Conservation (phyloP, 2,888 invertebrate species). For the Omphaloscelis lunosa region DNA sequence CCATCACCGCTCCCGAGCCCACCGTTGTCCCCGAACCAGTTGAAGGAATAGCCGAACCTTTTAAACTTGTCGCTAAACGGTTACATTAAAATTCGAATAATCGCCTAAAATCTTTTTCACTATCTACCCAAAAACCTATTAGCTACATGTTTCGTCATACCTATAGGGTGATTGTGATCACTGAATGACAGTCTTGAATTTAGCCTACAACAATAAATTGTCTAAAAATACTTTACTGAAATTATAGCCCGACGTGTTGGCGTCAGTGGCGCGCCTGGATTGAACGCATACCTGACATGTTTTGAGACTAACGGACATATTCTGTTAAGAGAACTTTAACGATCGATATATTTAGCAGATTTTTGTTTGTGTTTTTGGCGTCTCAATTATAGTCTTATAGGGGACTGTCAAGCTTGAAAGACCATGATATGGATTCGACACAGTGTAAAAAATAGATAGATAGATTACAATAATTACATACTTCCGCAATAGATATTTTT, state of each 20-base stretch:
- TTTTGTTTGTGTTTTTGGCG: not conserved
- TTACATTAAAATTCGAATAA: conserved; percentile 21
- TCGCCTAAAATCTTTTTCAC: not conserved
- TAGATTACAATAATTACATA: conserved; percentile 56
- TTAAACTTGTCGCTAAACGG: not conserved
- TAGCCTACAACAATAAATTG: conserved; percentile 62
- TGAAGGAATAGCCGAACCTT: conserved; percentile 13
- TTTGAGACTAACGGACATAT: conserved; percentile 21
- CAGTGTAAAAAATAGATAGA: conserved; percentile 49
- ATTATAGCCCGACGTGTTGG: conserved; percentile 55
- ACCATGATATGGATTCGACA: conserved; percentile 46
- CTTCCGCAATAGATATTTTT: conserved; percentile 64
- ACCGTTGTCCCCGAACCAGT: conserved; percentile 1
- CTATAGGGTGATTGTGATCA: conserved; percentile 53
- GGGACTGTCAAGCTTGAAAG: conserved; percentile 31
- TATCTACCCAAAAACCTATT: not conserved
- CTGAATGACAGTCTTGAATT: conserved; percentile 63
- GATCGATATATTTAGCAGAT: conserved; percentile 5
- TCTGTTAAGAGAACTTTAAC: conserved; percentile 22
- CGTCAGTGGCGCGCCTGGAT: conserved; percentile 58
- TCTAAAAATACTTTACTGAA: too few species aligned
- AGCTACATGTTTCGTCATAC: conserved; percentile 32
- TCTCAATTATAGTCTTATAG: conserved; percentile 1
- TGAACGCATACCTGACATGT: conserved; percentile 52
- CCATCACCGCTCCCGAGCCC: conserved; percentile 26